Conservation (phyloP, 1,140 invertebrate genomes). For the Ceratoteleas bidentatus region DNA sequence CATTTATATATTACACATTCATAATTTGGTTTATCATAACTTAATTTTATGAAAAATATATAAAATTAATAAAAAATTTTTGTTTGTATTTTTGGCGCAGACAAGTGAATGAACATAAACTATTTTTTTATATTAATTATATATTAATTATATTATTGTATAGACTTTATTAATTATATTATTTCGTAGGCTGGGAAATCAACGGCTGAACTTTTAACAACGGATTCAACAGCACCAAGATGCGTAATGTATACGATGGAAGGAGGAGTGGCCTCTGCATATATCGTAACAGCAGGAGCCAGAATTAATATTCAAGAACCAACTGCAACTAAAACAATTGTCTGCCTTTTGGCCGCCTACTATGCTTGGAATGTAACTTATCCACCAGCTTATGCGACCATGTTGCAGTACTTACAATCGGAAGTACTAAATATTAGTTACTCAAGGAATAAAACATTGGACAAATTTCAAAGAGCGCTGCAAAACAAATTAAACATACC, state of each 20-base stretch:
- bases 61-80: neutral
- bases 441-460: neutral
- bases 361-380: constrained; percentile 36
- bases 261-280: constrained; percentile 32
- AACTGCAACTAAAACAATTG: constrained; percentile 7
- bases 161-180: neutral
- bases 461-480: constrained; percentile 5
- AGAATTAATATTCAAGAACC: constrained; percentile 26
- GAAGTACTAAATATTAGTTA: constrained; percentile 8
- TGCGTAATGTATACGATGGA: constrained; percentile 11
- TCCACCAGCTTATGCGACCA: constrained; percentile 24
- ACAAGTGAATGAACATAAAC: neutral
- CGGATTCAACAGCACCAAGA: constrained; percentile 7
- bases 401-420: constrained; percentile 20
- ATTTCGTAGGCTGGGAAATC: constrained; percentile 18
- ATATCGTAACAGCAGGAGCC: constrained; percentile 13
- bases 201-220: neutral
- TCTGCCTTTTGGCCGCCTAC: constrained; percentile 24
- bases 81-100: too few relatives aligned
- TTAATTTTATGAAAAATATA: neutral
- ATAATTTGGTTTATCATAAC: neutral
- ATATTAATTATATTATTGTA: neutral
- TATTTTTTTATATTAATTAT: too few relatives aligned
- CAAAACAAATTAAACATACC: neutral
- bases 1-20: neutral